Base-by-base conservation (phyloP, 2,888 invertebrate species). In the Macrosiphum euphorbiae region DNA sequence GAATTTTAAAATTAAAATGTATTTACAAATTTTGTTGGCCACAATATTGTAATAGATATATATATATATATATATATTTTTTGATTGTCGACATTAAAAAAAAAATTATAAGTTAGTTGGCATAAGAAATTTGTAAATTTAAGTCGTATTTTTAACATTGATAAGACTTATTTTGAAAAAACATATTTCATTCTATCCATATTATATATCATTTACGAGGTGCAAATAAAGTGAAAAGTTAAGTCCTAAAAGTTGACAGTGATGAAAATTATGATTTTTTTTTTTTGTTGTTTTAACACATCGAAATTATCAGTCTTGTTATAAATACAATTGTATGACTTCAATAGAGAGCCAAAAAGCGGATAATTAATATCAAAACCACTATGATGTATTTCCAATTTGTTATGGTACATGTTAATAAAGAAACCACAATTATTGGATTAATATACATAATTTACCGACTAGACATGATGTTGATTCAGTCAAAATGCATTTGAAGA, bases 1-100 rank as follows among this genome's bases (percentile, higher is more conserved):
- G 24, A 52, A 55, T 78, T 85, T 93, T 87, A 93, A 47, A 85
- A 28, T 94, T 61, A 35, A 61, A 87, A 52, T 67, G 24, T 94
- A 94, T 90, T 94, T 94, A 94, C 94, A 94, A 90, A 90, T 86
- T 90, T 90, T 90, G 90, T 86, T 94, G 94, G 90, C 94, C 94
- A 94, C 86, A 86, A 90, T 93, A 52, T 89, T 93, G 84, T 93
- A 58, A 85, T 85, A 89, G 41, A 92, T 93, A 93, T 88, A 78
- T 55, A 91, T 58, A 67, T 47, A 47, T 47, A 47, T 47, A 47
- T 47, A 44, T 44, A 44, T 44, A 44, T 52, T n/a, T 61, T 90
- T 94, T 94, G 94, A 94, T 94, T 94, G 94, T 94, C 94, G 28
- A 90, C 41, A 90, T 87, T 89, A 90, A 50, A 86, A 90, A 90